phyloP scores from a whole-genome alignment of 2,888 invertebrate genomes.

The Epistrophe eligans region DNA sequence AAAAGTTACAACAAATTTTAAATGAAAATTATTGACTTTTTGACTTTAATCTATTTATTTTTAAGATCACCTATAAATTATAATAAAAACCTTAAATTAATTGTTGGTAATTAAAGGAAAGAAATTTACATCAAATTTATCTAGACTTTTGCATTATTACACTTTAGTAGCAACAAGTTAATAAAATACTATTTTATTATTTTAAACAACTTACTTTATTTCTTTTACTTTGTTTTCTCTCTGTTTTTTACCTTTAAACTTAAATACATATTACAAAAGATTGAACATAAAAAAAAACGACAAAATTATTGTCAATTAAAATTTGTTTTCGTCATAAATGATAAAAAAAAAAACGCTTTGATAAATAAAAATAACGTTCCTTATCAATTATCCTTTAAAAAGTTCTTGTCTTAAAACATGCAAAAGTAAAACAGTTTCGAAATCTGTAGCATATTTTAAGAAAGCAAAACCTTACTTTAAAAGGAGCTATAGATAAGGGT shows the following conservation, averaged over 20 bases:
- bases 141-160: not conserved
- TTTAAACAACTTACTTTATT: not conserved
- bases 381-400: not conserved
- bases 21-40: not conserved
- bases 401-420: not conserved
- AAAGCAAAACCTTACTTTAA: not conserved
- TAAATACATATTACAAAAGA: constrained; percentile 5
- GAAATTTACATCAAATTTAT: not conserved
- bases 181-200: not conserved
- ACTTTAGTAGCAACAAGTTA: not conserved
- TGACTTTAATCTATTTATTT: not conserved
- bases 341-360: not conserved
- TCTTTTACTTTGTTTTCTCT: not conserved
- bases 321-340: constrained; percentile 9
- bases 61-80: not conserved
- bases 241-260: not conserved
- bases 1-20: too few species aligned
- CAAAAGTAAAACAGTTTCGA: not conserved
- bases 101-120: not conserved
- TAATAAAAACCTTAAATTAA: not conserved
- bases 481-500: not conserved
- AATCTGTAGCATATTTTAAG: not conserved
- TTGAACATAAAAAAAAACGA: not conserved
- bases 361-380: too few species aligned
- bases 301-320: not conserved